phyloP scores from a whole-genome alignment of 2,113 vertebrate genomes.

The Chaetorhynchus papuensis region DNA sequence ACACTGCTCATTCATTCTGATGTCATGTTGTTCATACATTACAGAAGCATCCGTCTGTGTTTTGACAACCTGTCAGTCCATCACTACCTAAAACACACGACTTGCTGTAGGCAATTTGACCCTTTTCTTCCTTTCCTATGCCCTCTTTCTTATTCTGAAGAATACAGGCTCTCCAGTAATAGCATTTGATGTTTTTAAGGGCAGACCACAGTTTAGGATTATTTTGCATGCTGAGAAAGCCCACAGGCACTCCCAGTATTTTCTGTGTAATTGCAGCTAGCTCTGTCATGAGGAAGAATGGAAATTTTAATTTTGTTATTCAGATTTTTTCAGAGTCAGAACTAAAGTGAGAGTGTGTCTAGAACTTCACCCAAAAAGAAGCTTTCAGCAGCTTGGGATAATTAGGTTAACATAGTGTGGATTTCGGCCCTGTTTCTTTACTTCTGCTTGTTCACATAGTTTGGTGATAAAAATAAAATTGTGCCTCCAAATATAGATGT shows the following conservation, averaged over 20 bases:
- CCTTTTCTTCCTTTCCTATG: constrained; percentile 36
- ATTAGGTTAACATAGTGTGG: background rate
- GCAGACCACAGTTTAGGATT: background rate
- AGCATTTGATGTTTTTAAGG: constrained; percentile 2
- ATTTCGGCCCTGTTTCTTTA: background rate
- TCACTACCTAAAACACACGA: constrained; percentile 16
- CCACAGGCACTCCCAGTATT: background rate
- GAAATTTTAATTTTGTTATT: background rate
- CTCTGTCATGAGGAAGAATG: background rate
- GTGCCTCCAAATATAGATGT: background rate
- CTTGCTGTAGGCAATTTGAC: constrained; percentile 37
- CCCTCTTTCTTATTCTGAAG: constrained; percentile 10
- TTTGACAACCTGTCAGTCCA: constrained; percentile 55
- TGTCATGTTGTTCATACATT: background rate
- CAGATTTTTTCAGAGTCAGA: background rate
- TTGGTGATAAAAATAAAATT: background rate
- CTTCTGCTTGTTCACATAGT: background rate
- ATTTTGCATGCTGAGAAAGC: constrained; percentile 3
- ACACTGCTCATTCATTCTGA: constrained; percentile 4
- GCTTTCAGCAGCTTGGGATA: background rate
- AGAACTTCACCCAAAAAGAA: background rate
- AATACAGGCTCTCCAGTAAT: background rate
- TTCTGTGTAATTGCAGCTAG: background rate
- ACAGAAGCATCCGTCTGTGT: background rate
- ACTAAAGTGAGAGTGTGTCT: background rate